Evolutionary conservation across 2,797 vertebrate genomes (phyloP).

Genomic region (Hybognathus amarus): DNA sequence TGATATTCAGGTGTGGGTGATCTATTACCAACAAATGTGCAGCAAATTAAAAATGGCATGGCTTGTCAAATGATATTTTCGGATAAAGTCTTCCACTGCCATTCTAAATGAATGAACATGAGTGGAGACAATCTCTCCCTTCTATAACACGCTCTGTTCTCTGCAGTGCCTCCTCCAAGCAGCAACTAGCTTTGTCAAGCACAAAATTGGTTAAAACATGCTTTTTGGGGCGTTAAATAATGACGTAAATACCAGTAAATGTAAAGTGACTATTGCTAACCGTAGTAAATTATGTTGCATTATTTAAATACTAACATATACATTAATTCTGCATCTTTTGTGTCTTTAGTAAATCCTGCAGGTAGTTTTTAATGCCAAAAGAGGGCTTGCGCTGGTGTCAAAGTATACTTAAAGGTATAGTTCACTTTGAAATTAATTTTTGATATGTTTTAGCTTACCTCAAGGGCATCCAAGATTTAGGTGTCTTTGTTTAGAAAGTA

Average conservation of each 20-base stretch:
- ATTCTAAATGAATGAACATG: neutral
- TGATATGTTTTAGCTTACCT: no score
- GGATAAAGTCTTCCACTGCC: neutral
- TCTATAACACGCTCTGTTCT: neutral
- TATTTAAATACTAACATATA: neutral
- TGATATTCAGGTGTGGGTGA: neutral
- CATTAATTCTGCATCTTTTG: neutral
- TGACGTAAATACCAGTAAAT: neutral
- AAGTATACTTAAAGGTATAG: neutral
- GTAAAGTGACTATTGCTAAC: neutral
- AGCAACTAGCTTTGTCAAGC: neutral
- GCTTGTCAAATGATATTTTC: neutral
- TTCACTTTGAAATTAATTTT: no score
- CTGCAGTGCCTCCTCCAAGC: neutral
- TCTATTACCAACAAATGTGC: neutral
- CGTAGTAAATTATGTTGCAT: neutral
- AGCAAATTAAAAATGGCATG: neutral
- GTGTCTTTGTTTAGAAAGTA: no score
- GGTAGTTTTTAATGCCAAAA: neutral
- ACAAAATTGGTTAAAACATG: neutral
- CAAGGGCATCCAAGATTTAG: no score
- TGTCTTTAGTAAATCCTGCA: neutral
- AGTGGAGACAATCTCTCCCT: neutral
- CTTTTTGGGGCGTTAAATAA: neutral
- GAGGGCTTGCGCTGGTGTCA: neutral